Percentiles rank a stretch among this genome's conserved stretches.
These are phyloP conservation scores for Mugil cephalus DNA, from an alignment of 2,113 vertebrate species.

Conservation along the genomic window DNA sequence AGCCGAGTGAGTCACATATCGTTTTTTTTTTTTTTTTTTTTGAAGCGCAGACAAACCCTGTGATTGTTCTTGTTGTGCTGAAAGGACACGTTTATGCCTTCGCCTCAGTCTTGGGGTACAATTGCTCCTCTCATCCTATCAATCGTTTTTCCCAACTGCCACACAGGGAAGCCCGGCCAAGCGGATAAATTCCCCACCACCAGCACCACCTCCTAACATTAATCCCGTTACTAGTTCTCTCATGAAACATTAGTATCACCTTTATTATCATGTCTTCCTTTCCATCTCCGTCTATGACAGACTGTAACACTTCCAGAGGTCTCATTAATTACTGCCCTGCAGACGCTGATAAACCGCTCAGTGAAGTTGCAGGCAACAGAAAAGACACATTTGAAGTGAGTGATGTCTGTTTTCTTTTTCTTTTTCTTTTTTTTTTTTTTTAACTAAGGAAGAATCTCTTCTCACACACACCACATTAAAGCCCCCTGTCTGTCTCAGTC, in stretches of 20 bases:
- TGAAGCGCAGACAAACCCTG: slow-evolving; percentile 41
- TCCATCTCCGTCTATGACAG: background rate
- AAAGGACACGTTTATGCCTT: slow-evolving; percentile 23
- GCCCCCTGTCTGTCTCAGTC: background rate
- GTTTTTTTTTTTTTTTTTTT: too few species aligned
- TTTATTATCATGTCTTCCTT: background rate
- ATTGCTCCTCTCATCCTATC: slow-evolving; percentile 28
- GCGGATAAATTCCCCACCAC: slow-evolving; percentile 4
- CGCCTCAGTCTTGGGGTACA: background rate
- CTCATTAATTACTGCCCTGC: background rate
- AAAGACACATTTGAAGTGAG: slow-evolving; percentile 3
- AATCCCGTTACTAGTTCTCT: slow-evolving; percentile 1
- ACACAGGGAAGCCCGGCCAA: background rate
- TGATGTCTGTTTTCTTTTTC: slow-evolving; percentile 11
- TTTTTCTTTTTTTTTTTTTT: too few species aligned
- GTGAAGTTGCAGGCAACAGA: background rate
- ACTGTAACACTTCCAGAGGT: background rate
- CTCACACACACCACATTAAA: slow-evolving; percentile 26
- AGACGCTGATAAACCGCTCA: background rate
- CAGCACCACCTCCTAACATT: too few species aligned
- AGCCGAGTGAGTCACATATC: slow-evolving; percentile 19
- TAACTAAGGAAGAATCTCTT: slow-evolving; percentile 10
- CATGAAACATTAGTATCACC: background rate
- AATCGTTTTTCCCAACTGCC: slow-evolving; percentile 30
- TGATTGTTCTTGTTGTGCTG: slow-evolving; percentile 17